Percentiles rank a stretch among this genome's conserved stretches.
phyloP scores from a whole-genome alignment of 23 tunicate species.

The Clavelina lepadiformis region DNA sequence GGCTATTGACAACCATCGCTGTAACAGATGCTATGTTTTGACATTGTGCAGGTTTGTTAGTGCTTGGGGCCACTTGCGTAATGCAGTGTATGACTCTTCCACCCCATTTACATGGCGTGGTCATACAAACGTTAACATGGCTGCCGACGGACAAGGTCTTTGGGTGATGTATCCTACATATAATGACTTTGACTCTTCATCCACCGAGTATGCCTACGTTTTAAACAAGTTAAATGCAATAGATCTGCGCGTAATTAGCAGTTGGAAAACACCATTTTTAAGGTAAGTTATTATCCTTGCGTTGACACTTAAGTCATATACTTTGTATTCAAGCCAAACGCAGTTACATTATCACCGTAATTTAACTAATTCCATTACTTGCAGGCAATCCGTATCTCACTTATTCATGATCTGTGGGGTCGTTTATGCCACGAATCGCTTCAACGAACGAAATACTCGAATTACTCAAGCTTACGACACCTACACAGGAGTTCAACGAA shows the following conservation, averaged over 20 bases:
- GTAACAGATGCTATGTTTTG: not conserved
- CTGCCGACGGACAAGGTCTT: constrained; percentile 74
- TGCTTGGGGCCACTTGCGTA: constrained; percentile 77
- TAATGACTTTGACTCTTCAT: constrained; percentile 25
- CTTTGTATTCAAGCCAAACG: not conserved
- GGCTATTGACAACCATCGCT: too few species aligned
- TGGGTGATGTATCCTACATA: constrained; percentile 87
- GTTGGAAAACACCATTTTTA: constrained; percentile 29
- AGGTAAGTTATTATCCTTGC: constrained; percentile 14
- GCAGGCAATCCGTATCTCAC: constrained; percentile 62
- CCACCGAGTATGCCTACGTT: constrained; percentile 36
- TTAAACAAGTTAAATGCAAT: constrained; percentile 67
- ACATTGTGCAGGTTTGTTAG: constrained; percentile 50
- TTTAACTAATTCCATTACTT: too few species aligned
- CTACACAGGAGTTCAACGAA: constrained; percentile 35
- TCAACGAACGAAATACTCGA: constrained; percentile 36
- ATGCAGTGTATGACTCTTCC: constrained; percentile 64
- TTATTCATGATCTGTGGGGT: constrained; percentile 91
- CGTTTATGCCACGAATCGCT: constrained; percentile 75
- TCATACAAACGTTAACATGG: constrained; percentile 71
- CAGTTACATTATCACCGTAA: not conserved
- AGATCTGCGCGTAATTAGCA: constrained; percentile 28
- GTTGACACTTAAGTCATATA: not conserved
- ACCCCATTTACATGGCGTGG: constrained; percentile 86
- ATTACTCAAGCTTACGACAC: constrained; percentile 83